phyloP scores from a whole-genome alignment of 2,888 invertebrate genomes.

The Gonocerus acuteangulatus region DNA sequence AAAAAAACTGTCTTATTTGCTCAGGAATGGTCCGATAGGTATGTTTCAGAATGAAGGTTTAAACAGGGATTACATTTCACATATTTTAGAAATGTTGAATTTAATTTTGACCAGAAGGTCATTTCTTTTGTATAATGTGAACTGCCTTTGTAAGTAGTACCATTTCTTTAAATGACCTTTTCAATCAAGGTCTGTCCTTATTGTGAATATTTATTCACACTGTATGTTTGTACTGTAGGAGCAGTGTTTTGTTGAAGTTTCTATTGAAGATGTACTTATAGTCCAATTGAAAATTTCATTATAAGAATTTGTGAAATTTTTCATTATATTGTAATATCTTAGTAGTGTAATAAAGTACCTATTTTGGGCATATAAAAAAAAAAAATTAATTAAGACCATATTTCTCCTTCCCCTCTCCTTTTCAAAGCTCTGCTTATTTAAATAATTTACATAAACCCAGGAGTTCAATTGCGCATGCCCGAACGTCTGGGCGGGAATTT shows the following conservation, averaged over 20 bases:
- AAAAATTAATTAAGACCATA: not conserved
- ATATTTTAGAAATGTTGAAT: not conserved
- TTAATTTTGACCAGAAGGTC: no score
- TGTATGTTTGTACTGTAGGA: conserved; percentile 32
- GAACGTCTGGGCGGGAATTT: no score
- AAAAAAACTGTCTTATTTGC: conserved; percentile 8
- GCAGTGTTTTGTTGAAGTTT: conserved; percentile 31
- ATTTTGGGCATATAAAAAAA: conserved; percentile 32
- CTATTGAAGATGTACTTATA: conserved; percentile 32
- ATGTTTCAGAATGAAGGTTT: not conserved
- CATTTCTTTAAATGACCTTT: no score
- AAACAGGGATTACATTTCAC: conserved; percentile 19
- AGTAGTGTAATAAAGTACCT: conserved; percentile 37
- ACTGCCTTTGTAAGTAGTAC: no score
- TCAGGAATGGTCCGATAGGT: conserved; percentile 1
- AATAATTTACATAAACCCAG: no score
- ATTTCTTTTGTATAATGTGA: no score
- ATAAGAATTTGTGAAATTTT: conserved; percentile 32
- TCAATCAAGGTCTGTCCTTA: not conserved
- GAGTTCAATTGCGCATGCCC: no score
- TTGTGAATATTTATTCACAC: conserved; percentile 19
- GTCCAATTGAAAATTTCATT: conserved; percentile 31
- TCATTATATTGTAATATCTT: conserved; percentile 37
- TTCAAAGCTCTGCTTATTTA: no score
- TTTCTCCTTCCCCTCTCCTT: not conserved